Conservation (phyloP, 2,888 invertebrate species). For the Petrolisthes cinctipes region DNA sequence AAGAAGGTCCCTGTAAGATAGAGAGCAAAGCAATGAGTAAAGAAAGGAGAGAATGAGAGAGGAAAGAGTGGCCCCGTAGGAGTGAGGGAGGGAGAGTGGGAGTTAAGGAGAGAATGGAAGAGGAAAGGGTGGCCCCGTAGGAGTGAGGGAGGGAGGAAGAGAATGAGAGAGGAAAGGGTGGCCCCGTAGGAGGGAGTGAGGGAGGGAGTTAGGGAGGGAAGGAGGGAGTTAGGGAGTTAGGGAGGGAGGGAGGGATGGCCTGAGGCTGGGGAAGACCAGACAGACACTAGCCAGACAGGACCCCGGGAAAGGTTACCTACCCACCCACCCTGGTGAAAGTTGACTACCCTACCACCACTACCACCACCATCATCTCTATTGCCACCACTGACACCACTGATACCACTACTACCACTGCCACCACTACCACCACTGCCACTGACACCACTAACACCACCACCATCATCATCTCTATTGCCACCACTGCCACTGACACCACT, state of each 20-base stretch:
- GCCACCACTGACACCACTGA: too few relatives aligned
- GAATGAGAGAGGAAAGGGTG: neutral
- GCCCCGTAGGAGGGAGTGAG: too few relatives aligned
- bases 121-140: neutral
- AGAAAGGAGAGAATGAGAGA: neutral
- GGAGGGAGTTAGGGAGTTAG: neutral
- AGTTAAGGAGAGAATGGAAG: neutral
- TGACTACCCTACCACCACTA: neutral
- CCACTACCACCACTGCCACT: neutral
- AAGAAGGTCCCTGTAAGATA: neutral
- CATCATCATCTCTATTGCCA: too few relatives aligned
- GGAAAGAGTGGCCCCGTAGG: constrained; percentile 10
- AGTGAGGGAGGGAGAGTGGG: too few relatives aligned
- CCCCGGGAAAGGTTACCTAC: constrained; percentile 37
- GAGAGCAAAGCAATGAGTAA: neutral
- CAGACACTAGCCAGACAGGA: constrained; percentile 51
- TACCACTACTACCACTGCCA: too few relatives aligned
- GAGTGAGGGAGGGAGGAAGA: neutral
- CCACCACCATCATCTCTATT: neutral
- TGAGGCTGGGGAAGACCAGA: constrained; percentile 21
- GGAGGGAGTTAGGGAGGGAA: neutral
- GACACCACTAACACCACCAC: neutral
- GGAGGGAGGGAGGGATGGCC: constrained; percentile 12
- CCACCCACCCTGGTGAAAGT: constrained; percentile 43
- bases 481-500: neutral